Evolutionary conservation across 92 coral and sea anemone genomes (phyloP), one percentile per base, ranked within the genome.

Genomic region (Siderastrea radians): DNA sequence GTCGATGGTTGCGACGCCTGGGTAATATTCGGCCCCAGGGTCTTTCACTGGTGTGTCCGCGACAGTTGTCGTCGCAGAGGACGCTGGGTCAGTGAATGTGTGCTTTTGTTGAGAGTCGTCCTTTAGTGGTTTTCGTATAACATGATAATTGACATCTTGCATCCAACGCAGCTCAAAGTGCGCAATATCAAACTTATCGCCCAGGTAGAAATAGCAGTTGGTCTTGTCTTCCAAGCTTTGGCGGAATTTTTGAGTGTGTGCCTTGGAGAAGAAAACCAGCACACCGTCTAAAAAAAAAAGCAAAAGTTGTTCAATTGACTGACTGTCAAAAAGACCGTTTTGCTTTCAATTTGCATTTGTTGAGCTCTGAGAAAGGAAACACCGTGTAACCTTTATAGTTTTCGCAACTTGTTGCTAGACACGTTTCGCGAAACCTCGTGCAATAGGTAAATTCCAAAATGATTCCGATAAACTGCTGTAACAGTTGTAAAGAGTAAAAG

Each of bases 161-260:
- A 68, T 69, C 98, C 98, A 95, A 3, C 94, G 95, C 65, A 95
- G 87, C 79, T 95, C 96, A 57, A 95, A 95, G 78, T 95, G 92
- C 13, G 81, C 86, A 55, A 95, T 87, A n/a, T 91, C 87, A 72
- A 70, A 93, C 55, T 72, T 69, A 75, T 95, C 96, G 54, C 98
- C 98, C 87, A 95, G 84, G 83, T 85, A 89, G 73, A 95, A 79
- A 76, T 88, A 87, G 50, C 96, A 95, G 78, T 93, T 86, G 38
- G 90, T 70, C 59, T 90, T 93, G 16, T 86, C 90, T 69, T 78
- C 76, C 19, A 95, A 87, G 84, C 96, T 85, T 63, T 86, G 88
- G n/a, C 94, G 92, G 47, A 95, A 77, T 72, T 89, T 93, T 51
- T 85, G 84, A 26, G 96, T 91, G 83, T 93, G 91, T 14, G 60